A percentile compares a stretch with the other conserved stretches of the same genome.
Evolutionary conservation across 2,113 vertebrate genomes (phyloP).

Genomic region (Dasyurus viverrinus): DNA sequence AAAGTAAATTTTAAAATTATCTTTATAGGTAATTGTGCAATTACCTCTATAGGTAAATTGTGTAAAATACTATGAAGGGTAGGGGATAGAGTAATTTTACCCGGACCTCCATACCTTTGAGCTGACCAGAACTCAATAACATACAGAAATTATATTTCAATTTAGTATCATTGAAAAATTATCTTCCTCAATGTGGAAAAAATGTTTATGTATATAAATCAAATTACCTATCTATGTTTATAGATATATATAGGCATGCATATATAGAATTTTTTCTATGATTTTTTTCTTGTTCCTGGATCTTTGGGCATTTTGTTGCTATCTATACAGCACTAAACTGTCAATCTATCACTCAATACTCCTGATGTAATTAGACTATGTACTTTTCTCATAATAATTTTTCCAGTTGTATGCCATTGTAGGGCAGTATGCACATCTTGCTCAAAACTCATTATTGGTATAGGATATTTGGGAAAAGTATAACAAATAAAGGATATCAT

Average conservation of each 20-base stretch:
- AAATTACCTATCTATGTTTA: not conserved
- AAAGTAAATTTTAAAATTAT: too few relatives aligned
- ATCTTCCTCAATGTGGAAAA: not conserved
- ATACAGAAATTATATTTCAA: not conserved
- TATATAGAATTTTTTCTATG: not conserved
- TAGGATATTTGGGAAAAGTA: not conserved
- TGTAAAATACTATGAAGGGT: too few relatives aligned
- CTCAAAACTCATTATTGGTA: not conserved
- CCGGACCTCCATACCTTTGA: not conserved
- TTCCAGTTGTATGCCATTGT: not conserved
- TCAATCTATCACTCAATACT: not conserved
- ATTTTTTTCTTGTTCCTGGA: not conserved
- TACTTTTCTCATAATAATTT: not conserved
- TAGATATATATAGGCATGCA: not conserved
- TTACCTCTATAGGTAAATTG: too few relatives aligned
- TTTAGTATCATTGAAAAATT: not conserved
- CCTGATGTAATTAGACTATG: not conserved
- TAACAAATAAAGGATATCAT: not conserved
- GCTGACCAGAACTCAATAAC: not conserved
- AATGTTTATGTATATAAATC: not conserved
- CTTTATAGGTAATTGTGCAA: too few relatives aligned
- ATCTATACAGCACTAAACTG: not conserved
- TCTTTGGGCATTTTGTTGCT: not conserved
- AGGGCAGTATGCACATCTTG: not conserved
- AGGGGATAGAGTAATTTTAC: too few relatives aligned